Percentiles rank a stretch among this genome's conserved stretches.
phyloP scores from a whole-genome alignment of 2,797 vertebrate species.

The Pseudomugil gertrudae region DNA sequence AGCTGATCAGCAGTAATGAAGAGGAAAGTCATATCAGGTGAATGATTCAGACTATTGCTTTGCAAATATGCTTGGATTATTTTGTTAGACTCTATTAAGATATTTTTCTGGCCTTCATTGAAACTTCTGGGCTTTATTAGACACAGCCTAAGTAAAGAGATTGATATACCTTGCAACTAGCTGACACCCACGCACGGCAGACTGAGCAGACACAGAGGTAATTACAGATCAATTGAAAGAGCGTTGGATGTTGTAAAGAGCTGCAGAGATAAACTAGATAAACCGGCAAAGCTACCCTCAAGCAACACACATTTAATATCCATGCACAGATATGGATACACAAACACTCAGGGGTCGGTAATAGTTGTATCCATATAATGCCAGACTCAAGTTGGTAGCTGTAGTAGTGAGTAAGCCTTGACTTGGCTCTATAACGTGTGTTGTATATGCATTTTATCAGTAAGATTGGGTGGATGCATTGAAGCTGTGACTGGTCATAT shows the following conservation, averaged over 20 bases:
- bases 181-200: constrained; percentile 3
- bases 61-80: not conserved
- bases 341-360: constrained; percentile 21
- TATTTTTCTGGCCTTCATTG: not conserved
- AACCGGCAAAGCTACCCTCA: constrained; percentile 65
- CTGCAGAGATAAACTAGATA: constrained; percentile 64
- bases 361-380: constrained; percentile 32
- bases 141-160: not conserved
- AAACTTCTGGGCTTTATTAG: not conserved
- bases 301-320: constrained; percentile 6
- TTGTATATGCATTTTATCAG: constrained; percentile 8
- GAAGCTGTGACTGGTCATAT: constrained; percentile 3
- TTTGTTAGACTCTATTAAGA: not conserved
- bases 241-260: constrained; percentile 45
- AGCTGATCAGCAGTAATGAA: constrained; percentile 50
- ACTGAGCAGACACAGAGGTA: constrained; percentile 25
- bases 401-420: constrained; percentile 27
- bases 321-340: constrained; percentile 2
- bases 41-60: constrained; percentile 8
- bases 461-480: not conserved
- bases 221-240: constrained; percentile 48
- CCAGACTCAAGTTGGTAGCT: constrained; percentile 34
- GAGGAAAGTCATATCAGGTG: constrained; percentile 69
- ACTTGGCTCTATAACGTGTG: constrained; percentile 25
- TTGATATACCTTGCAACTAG: constrained; percentile 16